Evolutionary conservation across 1,140 invertebrate species (phyloP), one percentile per base, ranked within the genome.

Genomic region (Achatina immaculata): DNA sequence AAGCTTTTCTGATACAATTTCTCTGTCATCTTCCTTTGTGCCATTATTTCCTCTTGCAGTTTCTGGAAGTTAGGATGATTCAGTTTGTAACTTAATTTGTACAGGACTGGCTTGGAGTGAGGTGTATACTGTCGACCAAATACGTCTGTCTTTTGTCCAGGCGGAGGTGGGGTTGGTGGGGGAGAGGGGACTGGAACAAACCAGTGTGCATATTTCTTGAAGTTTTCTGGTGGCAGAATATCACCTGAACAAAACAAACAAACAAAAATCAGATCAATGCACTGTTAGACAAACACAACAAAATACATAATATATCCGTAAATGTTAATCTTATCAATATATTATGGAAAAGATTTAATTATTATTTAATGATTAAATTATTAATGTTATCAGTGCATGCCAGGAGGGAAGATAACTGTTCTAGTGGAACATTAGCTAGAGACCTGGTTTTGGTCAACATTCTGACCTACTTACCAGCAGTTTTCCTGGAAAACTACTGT

Each of bases 181-280:
- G 84, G 73, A 16, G 85, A 85, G 1, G 73, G 72, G 14, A 83
- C 11, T 6, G 88, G 86, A 14, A 89, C 66, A 83, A 90, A 90
- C 31, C 85, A 78, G 62, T 86, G 88, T 55, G 85, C 85, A 82
- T 91, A 90, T 77, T 87, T 90, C 78, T 89, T 88, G 83, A 89
- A 90, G 83, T 91, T 89, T 58, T 88, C 87, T 45, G 90, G 90
- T 58, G 90, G 89, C 45, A 89, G 81, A 74, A 91, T 91, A 71
- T 89, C 87, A 34, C 90, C 90, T 90, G 82, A 2, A 86, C 82
- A 55, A 65, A 66, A 81, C 38, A 78, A 28, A 80, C 19, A 78
- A 68, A 77, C 19, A 9, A n/a, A 58, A 40, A 6, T n/a, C 19
- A 9, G 45, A 42, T 45, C 72, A 74, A 43, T 6, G 16, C 3